Evolutionary conservation across 2,113 vertebrate genomes (phyloP).

Genomic region (Prinia subflava): DNA sequence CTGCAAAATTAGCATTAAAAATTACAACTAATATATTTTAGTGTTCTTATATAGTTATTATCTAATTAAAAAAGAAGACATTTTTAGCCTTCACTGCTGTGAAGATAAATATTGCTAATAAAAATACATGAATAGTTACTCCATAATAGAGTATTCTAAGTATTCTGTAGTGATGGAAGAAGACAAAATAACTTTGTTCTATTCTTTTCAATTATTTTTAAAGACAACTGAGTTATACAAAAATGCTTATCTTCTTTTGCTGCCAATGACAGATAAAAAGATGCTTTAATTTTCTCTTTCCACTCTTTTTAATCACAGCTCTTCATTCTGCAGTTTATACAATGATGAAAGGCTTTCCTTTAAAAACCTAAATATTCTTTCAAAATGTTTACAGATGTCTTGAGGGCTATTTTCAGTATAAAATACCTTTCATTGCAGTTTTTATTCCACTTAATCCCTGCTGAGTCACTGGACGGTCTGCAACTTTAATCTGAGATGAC

Average conservation of each 20-base stretch:
- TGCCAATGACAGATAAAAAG: neutral
- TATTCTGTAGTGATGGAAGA: neutral
- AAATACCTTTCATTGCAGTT: constrained; percentile 88
- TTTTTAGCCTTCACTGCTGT: neutral
- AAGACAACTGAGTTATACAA: neutral
- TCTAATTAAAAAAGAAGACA: neutral
- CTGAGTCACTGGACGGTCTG: constrained; percentile 94
- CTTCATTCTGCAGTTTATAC: neutral
- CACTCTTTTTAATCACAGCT: neutral
- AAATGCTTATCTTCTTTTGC: neutral
- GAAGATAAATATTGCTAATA: neutral
- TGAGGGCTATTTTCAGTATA: neutral
- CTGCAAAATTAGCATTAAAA: neutral
- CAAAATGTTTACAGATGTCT: neutral
- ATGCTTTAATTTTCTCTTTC: neutral
- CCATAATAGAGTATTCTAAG: neutral
- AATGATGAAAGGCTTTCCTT: neutral
- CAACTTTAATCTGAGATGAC: constrained; percentile 90
- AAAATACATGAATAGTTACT: neutral
- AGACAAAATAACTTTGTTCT: neutral
- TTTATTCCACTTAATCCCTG: constrained; percentile 98
- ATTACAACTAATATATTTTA: neutral
- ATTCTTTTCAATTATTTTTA: neutral
- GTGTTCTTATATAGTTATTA: neutral
- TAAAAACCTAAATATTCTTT: neutral